These are phyloP conservation scores for Antechinus flavipes DNA, from an alignment of 2,113 vertebrate genomes.

Conservation along the genomic window DNA sequence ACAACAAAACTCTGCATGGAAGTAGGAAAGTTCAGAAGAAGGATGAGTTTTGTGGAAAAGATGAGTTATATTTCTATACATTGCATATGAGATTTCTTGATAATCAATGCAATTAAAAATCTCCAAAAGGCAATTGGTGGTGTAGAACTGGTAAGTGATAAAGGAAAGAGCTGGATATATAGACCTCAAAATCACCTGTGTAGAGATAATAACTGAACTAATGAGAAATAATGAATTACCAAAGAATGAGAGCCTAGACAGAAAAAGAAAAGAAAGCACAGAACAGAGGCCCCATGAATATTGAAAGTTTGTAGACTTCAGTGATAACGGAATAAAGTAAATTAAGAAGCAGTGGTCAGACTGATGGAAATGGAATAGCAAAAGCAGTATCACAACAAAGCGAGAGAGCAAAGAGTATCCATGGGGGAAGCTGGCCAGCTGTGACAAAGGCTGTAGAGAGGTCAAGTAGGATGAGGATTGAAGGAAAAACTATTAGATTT, in stretches of 20 bases:
- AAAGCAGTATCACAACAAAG: too few relatives aligned
- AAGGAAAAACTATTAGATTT: too few relatives aligned
- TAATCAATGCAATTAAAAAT: neutral
- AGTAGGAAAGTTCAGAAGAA: neutral
- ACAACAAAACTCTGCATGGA: neutral
- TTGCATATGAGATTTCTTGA: neutral
- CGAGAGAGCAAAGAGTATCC: too few relatives aligned
- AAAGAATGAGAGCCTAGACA: neutral
- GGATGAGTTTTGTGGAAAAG: neutral
- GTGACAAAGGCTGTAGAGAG: neutral
- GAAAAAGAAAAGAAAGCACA: neutral
- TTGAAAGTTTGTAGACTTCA: neutral
- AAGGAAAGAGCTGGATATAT: neutral
- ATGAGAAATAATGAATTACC: neutral
- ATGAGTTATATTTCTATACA: too few relatives aligned
- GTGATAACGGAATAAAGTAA: neutral
- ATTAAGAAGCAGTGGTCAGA: neutral
- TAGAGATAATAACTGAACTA: neutral
- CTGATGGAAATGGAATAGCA: neutral
- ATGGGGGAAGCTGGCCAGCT: neutral
- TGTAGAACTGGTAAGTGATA: neutral
- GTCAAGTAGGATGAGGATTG: neutral
- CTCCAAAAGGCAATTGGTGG: neutral
- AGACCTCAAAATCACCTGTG: neutral
- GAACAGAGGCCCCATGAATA: neutral